Conservation (phyloP, 64 coral and sea anemone genomes). For the Pocillopora verrucosa region DNA sequence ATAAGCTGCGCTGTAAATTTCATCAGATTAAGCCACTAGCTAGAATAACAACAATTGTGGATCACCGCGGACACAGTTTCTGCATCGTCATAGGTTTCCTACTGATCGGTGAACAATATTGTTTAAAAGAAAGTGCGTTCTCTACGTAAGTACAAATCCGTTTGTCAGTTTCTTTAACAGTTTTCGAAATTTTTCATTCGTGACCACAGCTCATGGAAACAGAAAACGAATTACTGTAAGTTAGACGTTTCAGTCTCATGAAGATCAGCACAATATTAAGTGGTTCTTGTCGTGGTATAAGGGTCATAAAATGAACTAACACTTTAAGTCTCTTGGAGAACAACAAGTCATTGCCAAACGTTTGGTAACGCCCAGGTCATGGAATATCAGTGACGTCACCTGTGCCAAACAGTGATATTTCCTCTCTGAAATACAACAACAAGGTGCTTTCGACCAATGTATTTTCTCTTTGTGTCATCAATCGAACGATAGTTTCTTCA, state of each 20-base stretch:
- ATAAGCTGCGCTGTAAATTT: not conserved
- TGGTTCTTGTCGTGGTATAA: not conserved
- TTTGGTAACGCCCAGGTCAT: too few species aligned
- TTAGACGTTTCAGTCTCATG: not conserved
- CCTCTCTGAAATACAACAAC: too few species aligned
- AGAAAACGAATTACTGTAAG: not conserved
- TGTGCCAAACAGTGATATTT: too few species aligned
- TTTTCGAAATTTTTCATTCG: not conserved
- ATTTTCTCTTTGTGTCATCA: too few species aligned
- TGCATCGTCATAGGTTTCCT: not conserved
- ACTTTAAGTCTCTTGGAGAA: not conserved
- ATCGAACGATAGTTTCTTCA: too few species aligned
- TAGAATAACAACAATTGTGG: not conserved
- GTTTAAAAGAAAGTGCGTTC: not conserved
- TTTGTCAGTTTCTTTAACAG: not conserved
- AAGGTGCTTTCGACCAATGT: too few species aligned
- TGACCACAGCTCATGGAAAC: not conserved
- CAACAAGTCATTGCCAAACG: not conserved
- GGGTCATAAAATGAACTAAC: not conserved
- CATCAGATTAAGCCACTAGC: not conserved
- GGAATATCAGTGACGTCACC: too few species aligned
- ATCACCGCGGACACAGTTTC: not conserved
- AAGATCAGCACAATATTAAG: not conserved
- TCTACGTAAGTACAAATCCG: not conserved
- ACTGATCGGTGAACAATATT: not conserved